These are phyloP conservation scores for Dendrolimus houi DNA, from an alignment of 2,888 invertebrate species.

Conservation along the genomic window DNA sequence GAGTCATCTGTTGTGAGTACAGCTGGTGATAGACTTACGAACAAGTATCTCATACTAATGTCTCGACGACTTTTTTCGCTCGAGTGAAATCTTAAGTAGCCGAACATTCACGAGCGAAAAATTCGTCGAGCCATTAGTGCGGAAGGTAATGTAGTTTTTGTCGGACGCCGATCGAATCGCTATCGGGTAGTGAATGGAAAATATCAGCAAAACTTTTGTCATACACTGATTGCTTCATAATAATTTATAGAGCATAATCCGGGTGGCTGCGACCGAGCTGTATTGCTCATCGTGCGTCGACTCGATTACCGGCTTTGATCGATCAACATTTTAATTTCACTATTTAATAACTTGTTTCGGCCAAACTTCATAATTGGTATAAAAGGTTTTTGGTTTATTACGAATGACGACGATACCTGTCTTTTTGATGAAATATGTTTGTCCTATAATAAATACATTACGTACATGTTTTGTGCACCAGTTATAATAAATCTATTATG, in stretches of 20 bases:
- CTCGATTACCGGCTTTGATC: constrained; percentile 36
- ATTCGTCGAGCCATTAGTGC: too few relatives aligned
- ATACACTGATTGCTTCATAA: constrained; percentile 72
- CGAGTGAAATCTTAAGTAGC: too few relatives aligned
- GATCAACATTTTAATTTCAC: constrained; percentile 35
- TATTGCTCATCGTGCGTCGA: constrained; percentile 55
- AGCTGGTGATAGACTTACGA: too few relatives aligned
- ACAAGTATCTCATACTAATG: too few relatives aligned
- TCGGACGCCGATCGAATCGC: constrained; percentile 16
- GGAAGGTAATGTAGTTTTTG: too few relatives aligned
- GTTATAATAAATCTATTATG: too few relatives aligned
- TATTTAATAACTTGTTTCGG: constrained; percentile 21
- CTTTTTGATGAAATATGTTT: too few relatives aligned
- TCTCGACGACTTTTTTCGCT: too few relatives aligned
- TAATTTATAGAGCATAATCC: constrained; percentile 70
- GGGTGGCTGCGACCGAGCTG: constrained; percentile 51
- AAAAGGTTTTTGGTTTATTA: not conserved
- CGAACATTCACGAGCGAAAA: too few relatives aligned
- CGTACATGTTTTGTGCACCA: too few relatives aligned
- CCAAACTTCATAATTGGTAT: not conserved
- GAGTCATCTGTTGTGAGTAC: too few relatives aligned
- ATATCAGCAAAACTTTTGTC: constrained; percentile 44
- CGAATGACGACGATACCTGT: not conserved
- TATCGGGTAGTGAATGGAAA: constrained; percentile 26
- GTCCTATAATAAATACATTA: too few relatives aligned